Percentiles rank a stretch among this genome's conserved stretches.
Evolutionary conservation across 2,888 invertebrate species (phyloP).

Genomic region (Parnassius mnemosyne): DNA sequence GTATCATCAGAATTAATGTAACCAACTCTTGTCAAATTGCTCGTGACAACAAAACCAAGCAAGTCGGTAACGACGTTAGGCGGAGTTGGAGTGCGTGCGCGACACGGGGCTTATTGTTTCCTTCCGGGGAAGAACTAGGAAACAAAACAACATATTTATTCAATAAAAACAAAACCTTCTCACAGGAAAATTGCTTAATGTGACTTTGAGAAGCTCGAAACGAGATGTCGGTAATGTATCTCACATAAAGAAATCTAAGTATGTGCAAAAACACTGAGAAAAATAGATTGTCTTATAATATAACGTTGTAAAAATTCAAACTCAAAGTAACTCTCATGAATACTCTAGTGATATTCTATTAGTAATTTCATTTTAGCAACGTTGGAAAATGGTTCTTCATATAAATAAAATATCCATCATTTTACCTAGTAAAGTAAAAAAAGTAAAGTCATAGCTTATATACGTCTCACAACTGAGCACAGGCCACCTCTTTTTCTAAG

Average conservation of each 20-base stretch:
- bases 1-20: background rate
- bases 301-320: no score
- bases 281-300: background rate
- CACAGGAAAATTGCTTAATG: constrained; percentile 9
- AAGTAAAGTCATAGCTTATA: no score
- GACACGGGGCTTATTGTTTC: background rate
- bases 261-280: background rate
- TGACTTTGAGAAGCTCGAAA: constrained; percentile 1
- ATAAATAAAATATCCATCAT: no score
- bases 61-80: constrained; percentile 20
- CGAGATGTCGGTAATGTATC: constrained; percentile 11
- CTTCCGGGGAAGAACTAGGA: background rate
- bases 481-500: no score
- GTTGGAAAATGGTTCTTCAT: no score
- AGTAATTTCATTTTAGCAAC: no score
- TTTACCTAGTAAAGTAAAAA: no score
- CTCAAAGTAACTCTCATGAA: no score
- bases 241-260: constrained; percentile 2
- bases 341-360: no score
- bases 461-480: no score
- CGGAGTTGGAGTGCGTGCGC: constrained; percentile 16
- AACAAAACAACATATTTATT: constrained; percentile 14
- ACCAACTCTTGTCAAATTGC: constrained; percentile 13
- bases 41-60: constrained; percentile 11
- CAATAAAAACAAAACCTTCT: constrained; percentile 13